Base-by-base conservation (phyloP, 2,888 invertebrate genomes). In the Autographa pulchrina region DNA sequence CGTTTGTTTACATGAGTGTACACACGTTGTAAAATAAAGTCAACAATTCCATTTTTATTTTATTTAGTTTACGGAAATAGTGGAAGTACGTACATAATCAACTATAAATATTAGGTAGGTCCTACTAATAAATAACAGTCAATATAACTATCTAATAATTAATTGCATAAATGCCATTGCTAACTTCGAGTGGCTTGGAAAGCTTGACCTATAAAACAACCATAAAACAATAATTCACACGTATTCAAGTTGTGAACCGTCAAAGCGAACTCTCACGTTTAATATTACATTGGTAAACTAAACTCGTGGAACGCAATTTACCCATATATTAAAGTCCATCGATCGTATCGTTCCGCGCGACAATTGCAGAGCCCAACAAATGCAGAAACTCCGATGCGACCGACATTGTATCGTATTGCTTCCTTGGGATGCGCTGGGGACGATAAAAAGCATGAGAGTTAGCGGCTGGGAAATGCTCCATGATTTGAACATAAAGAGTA, bases 311-410 rank as follows among this genome's bases (percentile, higher is more conserved):
- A 83, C 80, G 83, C 84, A 86, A 87, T 89, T 85, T 84, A 75
- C 68, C 70, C 80, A 86, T 83, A 85, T 83, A 88, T 87, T 88
- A 85, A 82, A 87, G 74, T 9, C 78, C 74, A 83, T 80, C 81
- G 84, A 87, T 84, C 82, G 76, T 65, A 65, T 78, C 72, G 70
- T 77, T 74, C 77, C 48, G 68, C 72, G 75, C 85, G 90, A 90
- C 92, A 89, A 91, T 89, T 89, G 90, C 81, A 82, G 89, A 87
- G 88, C 85, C 88, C 87, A 90, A 88, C 90, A 86, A 91, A 91
- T 90, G 89, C 83, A 87, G 86, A 79, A 81, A 84, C 83, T 85
- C 75, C 85, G 86, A 89, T 86, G 85, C 83, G 79, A 84, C 81
- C 84, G 84, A 86, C 81, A 89, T 90, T 91, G 90, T 89, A 81